phyloP scores from a whole-genome alignment of 2,797 vertebrate genomes.

The Gallirallus australis region DNA sequence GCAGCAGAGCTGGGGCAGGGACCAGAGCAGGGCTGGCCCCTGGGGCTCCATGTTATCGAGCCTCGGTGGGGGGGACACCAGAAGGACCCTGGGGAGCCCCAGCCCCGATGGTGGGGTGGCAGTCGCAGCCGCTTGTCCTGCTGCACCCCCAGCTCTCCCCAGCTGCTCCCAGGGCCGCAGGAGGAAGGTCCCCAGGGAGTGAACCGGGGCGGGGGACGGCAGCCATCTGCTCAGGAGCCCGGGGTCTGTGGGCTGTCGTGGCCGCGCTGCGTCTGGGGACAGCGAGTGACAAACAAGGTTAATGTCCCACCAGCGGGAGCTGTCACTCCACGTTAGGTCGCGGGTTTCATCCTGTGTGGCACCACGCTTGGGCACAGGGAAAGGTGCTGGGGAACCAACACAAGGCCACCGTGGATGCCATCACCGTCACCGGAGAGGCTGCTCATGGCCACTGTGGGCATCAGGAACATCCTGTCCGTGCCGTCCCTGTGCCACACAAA shows the following conservation, averaged over 20 bases:
- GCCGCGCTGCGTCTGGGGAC: neutral
- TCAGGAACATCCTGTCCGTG: neutral
- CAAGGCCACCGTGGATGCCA: fast-evolving
- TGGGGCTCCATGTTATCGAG: neutral
- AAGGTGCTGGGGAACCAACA: neutral
- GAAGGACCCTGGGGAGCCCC: neutral
- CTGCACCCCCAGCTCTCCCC: neutral
- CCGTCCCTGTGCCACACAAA: fast-evolving
- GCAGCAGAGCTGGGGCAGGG: no score
- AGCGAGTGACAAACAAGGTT: slow-evolving; percentile 13
- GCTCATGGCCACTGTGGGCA: fast-evolving
- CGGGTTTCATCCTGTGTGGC: neutral
- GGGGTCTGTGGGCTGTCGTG: neutral
- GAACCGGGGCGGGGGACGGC: neutral
- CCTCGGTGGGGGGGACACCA: neutral
- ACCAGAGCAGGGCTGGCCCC: neutral
- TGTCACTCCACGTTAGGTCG: neutral
- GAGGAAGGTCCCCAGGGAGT: neutral
- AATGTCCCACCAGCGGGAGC: neutral
- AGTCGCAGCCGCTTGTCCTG: neutral
- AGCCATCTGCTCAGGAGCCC: slow-evolving; percentile 35
- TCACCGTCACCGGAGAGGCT: fast-evolving
- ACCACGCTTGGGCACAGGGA: neutral
- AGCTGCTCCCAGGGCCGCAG: neutral
- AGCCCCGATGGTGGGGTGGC: neutral